Evolutionary conservation across 1,140 invertebrate genomes (phyloP), one percentile per base, ranked within the genome.

Genomic region (Lasioglossum albipes): DNA sequence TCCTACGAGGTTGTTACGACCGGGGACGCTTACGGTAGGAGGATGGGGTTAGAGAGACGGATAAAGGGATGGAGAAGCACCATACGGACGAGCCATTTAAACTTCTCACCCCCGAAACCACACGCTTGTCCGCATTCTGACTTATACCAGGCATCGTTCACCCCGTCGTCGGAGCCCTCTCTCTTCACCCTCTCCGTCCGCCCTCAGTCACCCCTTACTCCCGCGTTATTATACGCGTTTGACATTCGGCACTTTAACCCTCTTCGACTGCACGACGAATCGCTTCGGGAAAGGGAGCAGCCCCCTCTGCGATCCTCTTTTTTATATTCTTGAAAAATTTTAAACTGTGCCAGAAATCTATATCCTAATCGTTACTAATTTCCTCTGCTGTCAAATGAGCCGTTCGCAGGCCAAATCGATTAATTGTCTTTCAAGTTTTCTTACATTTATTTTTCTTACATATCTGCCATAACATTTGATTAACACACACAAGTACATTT

Each of bases 1-100:
- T 76, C 31, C 45, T 70, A 62, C 20, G 49, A 72, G 62, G 31
- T 57, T 66, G 70, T 67, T 67, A 68, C 54, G 52, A 65, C 41
- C 20, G 5, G 54, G 52, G 69, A 57, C 22, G 72, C 27, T n/a
- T 59, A 13, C 69, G 73, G 67, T 20, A 42, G 74, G 65, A 67
- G 76, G 77, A 81, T 65, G 75, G 67, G 76, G 75, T 71, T 70
- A 49, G 87, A 72, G 73, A 62, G 78, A 69, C 70, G 81, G 85
- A 75, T 75, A 84, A 80, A 87, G 89, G 89, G 89, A 87, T 86
- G 88, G 90, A 89, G 89, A 88, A 87, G 92, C 93, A 88, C 91
- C 93, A 93, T 93, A 93, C 93, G 93, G 93, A 91, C 92, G 90
- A 91, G 92, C 92, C 93, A 93, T 93, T 93, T 93, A 93, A 93